Evolutionary conservation across 2,113 vertebrate genomes (phyloP).

Genomic region (Parotia lawesii): DNA sequence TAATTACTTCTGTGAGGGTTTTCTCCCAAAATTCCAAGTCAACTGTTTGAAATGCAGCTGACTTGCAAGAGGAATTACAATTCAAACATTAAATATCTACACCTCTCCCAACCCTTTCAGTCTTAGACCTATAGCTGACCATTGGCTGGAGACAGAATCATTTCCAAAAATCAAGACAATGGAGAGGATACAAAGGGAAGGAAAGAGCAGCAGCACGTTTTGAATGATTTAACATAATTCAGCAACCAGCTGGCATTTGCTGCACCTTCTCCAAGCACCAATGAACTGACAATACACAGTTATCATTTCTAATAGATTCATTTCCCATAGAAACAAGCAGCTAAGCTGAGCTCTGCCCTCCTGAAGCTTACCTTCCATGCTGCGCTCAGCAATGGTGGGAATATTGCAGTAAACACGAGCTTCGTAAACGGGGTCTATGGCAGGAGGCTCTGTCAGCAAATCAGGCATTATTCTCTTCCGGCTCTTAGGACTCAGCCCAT

Average conservation of each 20-base stretch:
- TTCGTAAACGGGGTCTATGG: constrained; percentile 82
- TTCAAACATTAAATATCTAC: background rate
- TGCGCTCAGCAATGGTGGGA: constrained; percentile 83
- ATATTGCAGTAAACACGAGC: constrained; percentile 89
- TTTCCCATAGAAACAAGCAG: background rate
- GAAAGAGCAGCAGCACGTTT: background rate
- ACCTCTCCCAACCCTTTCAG: background rate
- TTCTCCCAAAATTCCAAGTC: background rate
- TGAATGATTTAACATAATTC: background rate
- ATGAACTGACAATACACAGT: background rate
- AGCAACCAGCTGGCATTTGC: background rate
- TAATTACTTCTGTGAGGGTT: background rate
- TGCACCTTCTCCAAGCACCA: background rate
- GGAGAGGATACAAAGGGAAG: background rate
- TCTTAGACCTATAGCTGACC: background rate
- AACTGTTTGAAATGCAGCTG: background rate
- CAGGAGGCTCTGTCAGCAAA: constrained; percentile 78
- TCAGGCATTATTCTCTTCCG: constrained; percentile 87
- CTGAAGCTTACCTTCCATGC: constrained; percentile 86
- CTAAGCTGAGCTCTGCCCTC: background rate
- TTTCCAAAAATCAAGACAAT: background rate
- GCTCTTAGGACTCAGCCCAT: constrained; percentile 78
- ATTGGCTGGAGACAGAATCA: background rate
- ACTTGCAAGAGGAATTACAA: background rate
- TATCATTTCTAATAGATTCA: background rate